phyloP scores from a whole-genome alignment of 1,140 invertebrate genomes.

The Cryptotermes secundus region DNA sequence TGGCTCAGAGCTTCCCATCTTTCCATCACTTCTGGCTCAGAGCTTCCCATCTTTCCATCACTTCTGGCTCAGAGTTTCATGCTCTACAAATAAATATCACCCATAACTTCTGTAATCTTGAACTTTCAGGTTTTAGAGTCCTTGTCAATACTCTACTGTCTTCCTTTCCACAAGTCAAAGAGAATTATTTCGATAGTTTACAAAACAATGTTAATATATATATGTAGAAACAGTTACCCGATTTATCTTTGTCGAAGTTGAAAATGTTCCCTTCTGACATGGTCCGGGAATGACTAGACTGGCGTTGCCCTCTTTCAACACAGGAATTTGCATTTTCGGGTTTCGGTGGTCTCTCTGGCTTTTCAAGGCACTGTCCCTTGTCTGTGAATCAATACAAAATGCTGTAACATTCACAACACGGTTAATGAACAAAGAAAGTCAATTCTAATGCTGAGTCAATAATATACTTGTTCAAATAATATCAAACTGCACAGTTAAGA shows the following conservation, averaged over 20 bases:
- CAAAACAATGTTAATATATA: too few species aligned
- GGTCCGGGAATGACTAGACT: conserved; percentile 49
- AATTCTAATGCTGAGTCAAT: conserved; percentile 9
- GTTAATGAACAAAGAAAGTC: not conserved
- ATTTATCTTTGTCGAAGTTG: conserved; percentile 45
- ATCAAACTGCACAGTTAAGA: not conserved
- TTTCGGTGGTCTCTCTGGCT: conserved; percentile 50
- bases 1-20: too few species aligned
- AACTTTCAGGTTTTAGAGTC: too few species aligned
- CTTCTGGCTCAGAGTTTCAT: too few species aligned
- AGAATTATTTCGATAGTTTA: too few species aligned
- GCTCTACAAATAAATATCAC: too few species aligned
- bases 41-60: too few species aligned
- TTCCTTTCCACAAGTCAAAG: too few species aligned
- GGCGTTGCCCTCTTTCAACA: conserved; percentile 44
- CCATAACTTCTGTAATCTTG: too few species aligned
- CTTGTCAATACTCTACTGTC: too few species aligned
- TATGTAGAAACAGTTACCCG: not conserved
- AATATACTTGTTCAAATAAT: not conserved
- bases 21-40: too few species aligned
- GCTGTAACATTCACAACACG: conserved; percentile 37
- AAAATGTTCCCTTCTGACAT: conserved; percentile 55
- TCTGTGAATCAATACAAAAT: conserved; percentile 51
- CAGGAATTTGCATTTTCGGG: conserved; percentile 44
- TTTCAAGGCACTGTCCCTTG: conserved; percentile 51